Percentiles rank a stretch among this genome's conserved stretches.
These are phyloP conservation scores for Hydrozoanthus tunicans DNA, from an alignment of 64 coral and sea anemone genomes.

Conservation along the genomic window DNA sequence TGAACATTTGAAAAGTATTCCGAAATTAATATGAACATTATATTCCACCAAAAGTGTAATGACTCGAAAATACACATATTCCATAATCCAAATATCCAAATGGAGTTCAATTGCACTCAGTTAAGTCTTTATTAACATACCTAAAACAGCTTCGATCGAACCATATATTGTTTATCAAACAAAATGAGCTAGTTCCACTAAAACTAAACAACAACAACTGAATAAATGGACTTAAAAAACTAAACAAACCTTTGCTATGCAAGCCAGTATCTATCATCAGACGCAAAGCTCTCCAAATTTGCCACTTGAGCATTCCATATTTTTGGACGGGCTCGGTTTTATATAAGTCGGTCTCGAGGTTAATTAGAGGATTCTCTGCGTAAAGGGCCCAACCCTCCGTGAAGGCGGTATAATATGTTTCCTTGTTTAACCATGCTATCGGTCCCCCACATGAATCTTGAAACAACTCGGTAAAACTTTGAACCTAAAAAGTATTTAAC, in stretches of 20 bases:
- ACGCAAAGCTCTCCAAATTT: conserved; percentile 94
- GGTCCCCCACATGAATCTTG: conserved; percentile 68
- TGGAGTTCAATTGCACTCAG: no score
- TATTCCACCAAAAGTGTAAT: no score
- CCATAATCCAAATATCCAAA: no score
- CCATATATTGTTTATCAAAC: no score
- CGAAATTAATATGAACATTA: no score
- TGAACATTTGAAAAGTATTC: no score
- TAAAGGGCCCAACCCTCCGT: conserved; percentile 98
- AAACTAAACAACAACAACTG: no score
- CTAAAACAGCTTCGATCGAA: no score
- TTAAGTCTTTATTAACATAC: no score
- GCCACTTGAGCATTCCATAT: conserved; percentile 99
- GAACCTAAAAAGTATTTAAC: conserved; percentile 57
- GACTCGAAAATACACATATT: no score
- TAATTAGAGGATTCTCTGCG: conserved; percentile 94
- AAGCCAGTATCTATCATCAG: conserved; percentile 94
- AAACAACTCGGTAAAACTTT: conserved; percentile 80
- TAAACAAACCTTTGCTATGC: conserved; percentile 79
- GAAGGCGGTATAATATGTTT: conserved; percentile 77
- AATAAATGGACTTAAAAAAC: not conserved
- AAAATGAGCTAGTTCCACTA: no score
- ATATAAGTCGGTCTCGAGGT: conserved; percentile 74
- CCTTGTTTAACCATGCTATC: conserved; percentile 79
- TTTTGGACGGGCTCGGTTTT: conserved; percentile 75